Evolutionary conservation across 2,888 invertebrate genomes (phyloP).

Genomic region (Omphaloscelis lunosa): DNA sequence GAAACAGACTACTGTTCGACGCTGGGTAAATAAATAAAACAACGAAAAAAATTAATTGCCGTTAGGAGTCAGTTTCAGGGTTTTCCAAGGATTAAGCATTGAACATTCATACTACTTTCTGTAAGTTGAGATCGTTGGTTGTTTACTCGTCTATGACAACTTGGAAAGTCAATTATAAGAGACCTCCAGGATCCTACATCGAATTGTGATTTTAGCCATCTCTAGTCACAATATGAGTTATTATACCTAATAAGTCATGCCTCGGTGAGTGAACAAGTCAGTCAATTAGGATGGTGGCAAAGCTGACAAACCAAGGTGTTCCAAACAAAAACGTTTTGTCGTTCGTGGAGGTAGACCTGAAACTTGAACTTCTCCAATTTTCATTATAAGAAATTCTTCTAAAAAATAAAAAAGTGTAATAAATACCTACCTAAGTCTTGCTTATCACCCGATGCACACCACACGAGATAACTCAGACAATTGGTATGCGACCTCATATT

Average conservation of each 20-base stretch:
- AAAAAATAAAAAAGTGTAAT: slow-evolving; percentile 22
- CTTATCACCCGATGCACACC: slow-evolving; percentile 57
- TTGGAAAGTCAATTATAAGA: not conserved
- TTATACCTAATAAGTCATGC: not conserved
- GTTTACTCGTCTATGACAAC: not conserved
- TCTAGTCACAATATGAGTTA: not conserved
- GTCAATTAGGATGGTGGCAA: too few relatives aligned
- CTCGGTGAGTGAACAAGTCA: not conserved
- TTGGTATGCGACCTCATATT: slow-evolving; percentile 70
- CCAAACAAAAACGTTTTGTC: not conserved
- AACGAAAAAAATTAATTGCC: not conserved
- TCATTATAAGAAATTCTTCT: not conserved
- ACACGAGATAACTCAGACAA: slow-evolving; percentile 61
- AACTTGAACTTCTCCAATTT: not conserved
- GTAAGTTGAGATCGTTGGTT: not conserved
- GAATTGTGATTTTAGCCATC: not conserved
- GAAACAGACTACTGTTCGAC: slow-evolving; percentile 14
- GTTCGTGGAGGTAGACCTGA: not conserved
- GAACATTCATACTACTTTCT: not conserved
- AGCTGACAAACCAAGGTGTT: not conserved
- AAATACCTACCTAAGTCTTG: slow-evolving; percentile 20
- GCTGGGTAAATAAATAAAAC: slow-evolving; percentile 27
- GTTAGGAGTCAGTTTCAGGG: not conserved
- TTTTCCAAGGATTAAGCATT: not conserved
- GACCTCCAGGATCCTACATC: not conserved